Base-by-base conservation (phyloP, 2,888 invertebrate species). In the Bembecia ichneumoniformis region DNA sequence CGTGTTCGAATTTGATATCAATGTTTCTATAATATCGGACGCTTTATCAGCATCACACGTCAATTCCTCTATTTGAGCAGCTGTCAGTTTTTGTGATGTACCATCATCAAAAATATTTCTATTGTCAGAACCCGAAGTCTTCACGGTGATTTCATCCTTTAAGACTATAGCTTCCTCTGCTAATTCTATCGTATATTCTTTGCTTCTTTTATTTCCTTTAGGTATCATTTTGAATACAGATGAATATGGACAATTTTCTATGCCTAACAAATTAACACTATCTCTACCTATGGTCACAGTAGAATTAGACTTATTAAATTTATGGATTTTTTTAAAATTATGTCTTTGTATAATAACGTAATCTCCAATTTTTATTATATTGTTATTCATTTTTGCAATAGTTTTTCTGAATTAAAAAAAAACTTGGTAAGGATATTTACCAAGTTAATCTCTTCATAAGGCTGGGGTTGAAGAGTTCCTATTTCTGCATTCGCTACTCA, bases 1-100 rank as follows among this genome's bases (percentile, higher is more conserved):
- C 0, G 97, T 96, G 58, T 92, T 93, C 13, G 97, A 98, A 71
- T 97, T 97, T 54, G 93, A 94, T 47, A 98, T 94, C 11, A 99
- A 88, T 49, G 94, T 93, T 55, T 91, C 94, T 3, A 98, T 92
- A 57, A 98, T 96, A 65, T 94, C 93, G 14, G 91, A 91, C 0
- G 96, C 95, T 54, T 92, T 92, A 16, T 90, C 84, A 28, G 95
- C 93, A 58, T 92, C 91, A 51, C 92, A 92, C 60, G 93, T 92
- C 49, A 98, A 79, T 49, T 91, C 90, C 52, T 91, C 89, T 48
- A 98, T 97, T 66, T 97, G 95, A 48, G 94, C 92, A 35, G 93
- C 91, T 1, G 94, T 92, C 4, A 98, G 77, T 55, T 91, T 91
- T 80, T 98, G 98, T 0, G 97, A 96, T 34, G 83, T 89, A 11